Base-by-base conservation (phyloP, 2,888 invertebrate species). In the Cryptus armator region DNA sequence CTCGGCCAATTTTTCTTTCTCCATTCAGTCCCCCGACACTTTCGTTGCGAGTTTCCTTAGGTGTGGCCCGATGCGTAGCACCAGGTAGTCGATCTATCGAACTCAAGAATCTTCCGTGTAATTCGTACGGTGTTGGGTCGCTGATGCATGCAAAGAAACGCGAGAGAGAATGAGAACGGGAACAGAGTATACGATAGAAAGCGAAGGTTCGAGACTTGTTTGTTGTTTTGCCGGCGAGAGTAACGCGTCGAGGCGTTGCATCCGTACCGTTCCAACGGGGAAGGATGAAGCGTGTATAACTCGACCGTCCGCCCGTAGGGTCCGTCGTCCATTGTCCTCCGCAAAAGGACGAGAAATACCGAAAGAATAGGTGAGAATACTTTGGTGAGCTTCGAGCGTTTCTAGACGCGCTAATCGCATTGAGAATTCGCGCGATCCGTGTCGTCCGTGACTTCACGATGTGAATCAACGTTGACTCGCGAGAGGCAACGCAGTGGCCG, bases 251-350 rank as follows among this genome's bases (percentile, higher is more conserved):
- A 64, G 72, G 76, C 72, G 81, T 80, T 82, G 86, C 77, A 81
- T 70, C 83, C 83, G 85, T 79, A 68, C 66, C 85, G 85, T 71
- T 82, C 70, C 71, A 48, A 71, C 81, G 67, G 59, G 72, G 82
- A 86, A 85, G 90, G 87, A 89, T 87, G 85, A 87, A 89, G 88
- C 90, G 90, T 90, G 89, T 86, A 90, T 89, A 90, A 90, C 86
- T 66, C 77, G 46, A 70, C 56, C 51, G 81, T 43, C 79, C 75
- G 48, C 71, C 79, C 77, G 43, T 53, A 70, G 70, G 66, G 74
- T 56, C 64, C 64, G 81, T 59, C 75, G 16, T 77, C 84, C 86
- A 90, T 90, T 90, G 90, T 90, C 87, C 86, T 70, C 88, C 84
- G 83, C 84, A 87, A 87, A 86, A 89, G 87, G 87, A 32, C 44